Percentiles rank a stretch among this genome's conserved stretches.
Evolutionary conservation across 2,888 invertebrate genomes (phyloP).

Genomic region (Acleris cristana): DNA sequence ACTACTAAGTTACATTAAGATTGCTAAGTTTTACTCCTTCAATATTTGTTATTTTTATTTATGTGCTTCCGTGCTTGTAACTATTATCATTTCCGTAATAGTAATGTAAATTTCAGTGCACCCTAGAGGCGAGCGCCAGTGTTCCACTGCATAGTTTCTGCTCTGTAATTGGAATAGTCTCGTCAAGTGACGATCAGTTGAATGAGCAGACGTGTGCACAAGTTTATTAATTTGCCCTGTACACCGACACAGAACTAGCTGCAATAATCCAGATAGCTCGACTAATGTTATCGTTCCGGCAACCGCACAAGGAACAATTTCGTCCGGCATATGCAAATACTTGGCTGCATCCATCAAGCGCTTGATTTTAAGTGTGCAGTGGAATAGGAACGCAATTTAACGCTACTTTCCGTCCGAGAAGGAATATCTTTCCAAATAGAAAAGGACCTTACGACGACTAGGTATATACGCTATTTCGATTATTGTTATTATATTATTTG

Average conservation of each 20-base stretch:
- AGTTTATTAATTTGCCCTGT: conserved; percentile 35
- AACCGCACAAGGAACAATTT: conserved; percentile 34
- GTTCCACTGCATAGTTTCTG: conserved; percentile 25
- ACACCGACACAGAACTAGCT: conserved; percentile 19
- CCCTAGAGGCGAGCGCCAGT: conserved; percentile 10
- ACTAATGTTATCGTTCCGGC: conserved; percentile 33
- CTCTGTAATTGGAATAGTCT: conserved; percentile 37
- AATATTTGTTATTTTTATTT: too few species aligned
- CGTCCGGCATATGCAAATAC: conserved; percentile 24
- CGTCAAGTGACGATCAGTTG: conserved; percentile 36
- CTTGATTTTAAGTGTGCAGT: conserved; percentile 35
- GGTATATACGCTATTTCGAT: too few species aligned
- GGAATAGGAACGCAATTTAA: conserved; percentile 34
- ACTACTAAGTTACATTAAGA: too few species aligned
- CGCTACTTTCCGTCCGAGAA: conserved; percentile 26
- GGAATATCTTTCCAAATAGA: too few species aligned
- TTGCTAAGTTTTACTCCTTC: too few species aligned
- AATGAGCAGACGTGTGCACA: conserved; percentile 33
- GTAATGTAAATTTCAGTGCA: conserved; percentile 26
- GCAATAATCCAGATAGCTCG: conserved; percentile 18
- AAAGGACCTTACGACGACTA: too few species aligned
- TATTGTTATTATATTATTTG: too few species aligned
- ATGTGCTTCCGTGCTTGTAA: not conserved
- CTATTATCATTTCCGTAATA: conserved; percentile 18
- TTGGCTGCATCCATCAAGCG: conserved; percentile 31